These are phyloP conservation scores for Stigmatopora argus DNA, from an alignment of 2,113 vertebrate species.

Conservation along the genomic window DNA sequence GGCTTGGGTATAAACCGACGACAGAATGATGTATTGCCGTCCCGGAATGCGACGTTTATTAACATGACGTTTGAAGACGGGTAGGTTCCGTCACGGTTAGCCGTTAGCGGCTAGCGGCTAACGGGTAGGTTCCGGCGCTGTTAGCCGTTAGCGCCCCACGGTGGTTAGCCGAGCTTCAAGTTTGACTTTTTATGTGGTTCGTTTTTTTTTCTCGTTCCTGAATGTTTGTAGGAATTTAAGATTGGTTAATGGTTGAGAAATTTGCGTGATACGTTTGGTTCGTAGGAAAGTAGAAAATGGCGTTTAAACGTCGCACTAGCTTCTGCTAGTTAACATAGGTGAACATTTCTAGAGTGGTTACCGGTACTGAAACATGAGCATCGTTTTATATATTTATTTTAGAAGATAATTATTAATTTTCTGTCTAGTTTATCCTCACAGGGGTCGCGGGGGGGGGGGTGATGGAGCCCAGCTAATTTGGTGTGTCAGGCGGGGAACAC, in stretches of 20 bases:
- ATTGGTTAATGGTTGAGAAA: too few relatives aligned
- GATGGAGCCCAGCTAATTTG: too few relatives aligned
- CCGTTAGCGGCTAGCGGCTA: neutral
- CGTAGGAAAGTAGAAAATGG: neutral
- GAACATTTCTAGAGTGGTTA: too few relatives aligned
- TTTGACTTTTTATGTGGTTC: neutral
- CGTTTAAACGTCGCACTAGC: neutral
- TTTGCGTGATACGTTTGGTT: neutral
- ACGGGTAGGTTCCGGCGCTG: too few relatives aligned
- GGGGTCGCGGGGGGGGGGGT: too few relatives aligned
- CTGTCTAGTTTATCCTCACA: too few relatives aligned
- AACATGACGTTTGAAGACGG: slow-evolving; percentile 68
- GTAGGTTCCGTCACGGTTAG: slow-evolving; percentile 21
- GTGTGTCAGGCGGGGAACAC: too few relatives aligned
- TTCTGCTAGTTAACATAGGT: too few relatives aligned
- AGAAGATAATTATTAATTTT: too few relatives aligned
- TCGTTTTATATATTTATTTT: too few relatives aligned
- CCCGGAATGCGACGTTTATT: slow-evolving; percentile 79
- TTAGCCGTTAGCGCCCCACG: neutral
- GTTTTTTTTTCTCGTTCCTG: neutral
- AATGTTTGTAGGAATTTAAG: too few relatives aligned
- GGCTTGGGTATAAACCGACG: slow-evolving; percentile 73
- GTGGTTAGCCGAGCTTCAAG: neutral
- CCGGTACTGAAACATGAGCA: too few relatives aligned
- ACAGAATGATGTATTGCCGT: slow-evolving; percentile 78